These are phyloP conservation scores for Luscinia megarhynchos DNA, from an alignment of 2,797 vertebrate genomes.

Conservation along the genomic window DNA sequence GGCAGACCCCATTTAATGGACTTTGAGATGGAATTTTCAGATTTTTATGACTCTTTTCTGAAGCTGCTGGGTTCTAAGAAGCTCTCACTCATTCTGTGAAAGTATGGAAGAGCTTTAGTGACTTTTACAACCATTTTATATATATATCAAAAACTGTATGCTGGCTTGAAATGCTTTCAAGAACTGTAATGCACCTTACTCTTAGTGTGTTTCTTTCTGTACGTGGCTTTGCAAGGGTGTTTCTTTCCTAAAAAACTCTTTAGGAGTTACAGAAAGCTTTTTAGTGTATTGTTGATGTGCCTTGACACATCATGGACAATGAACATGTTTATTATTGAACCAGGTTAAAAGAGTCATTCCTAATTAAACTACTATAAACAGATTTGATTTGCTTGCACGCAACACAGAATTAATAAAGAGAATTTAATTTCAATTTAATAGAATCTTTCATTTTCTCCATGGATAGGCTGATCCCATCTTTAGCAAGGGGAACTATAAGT, in stretches of 20 bases:
- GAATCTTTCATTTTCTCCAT: slow-evolving; percentile 38
- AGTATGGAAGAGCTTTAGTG: background rate
- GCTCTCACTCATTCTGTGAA: background rate
- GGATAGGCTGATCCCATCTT: slow-evolving; percentile 26
- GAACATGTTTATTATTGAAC: slow-evolving; percentile 13
- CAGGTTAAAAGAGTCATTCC: slow-evolving; percentile 42
- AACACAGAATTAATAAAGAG: slow-evolving; percentile 32
- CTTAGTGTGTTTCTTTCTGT: slow-evolving; percentile 7
- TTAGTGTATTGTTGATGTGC: background rate
- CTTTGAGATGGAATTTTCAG: background rate
- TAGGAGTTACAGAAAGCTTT: background rate
- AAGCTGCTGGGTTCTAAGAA: background rate
- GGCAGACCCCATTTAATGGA: background rate
- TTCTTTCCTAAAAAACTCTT: slow-evolving; percentile 27
- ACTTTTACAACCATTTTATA: background rate
- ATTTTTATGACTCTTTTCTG: background rate
- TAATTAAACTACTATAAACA: slow-evolving; percentile 3
- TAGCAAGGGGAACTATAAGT: slow-evolving; percentile 6
- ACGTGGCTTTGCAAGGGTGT: background rate
- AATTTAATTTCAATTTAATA: slow-evolving; percentile 50
- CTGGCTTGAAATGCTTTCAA: background rate
- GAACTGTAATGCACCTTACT: slow-evolving; percentile 40
- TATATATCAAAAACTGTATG: background rate
- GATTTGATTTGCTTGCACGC: background rate
- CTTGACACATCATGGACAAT: slow-evolving; percentile 54